These are phyloP conservation scores for Chondrosia reniformis DNA, from an alignment of 37 sponge, comb jelly and placozoan species.

Conservation along the genomic window DNA sequence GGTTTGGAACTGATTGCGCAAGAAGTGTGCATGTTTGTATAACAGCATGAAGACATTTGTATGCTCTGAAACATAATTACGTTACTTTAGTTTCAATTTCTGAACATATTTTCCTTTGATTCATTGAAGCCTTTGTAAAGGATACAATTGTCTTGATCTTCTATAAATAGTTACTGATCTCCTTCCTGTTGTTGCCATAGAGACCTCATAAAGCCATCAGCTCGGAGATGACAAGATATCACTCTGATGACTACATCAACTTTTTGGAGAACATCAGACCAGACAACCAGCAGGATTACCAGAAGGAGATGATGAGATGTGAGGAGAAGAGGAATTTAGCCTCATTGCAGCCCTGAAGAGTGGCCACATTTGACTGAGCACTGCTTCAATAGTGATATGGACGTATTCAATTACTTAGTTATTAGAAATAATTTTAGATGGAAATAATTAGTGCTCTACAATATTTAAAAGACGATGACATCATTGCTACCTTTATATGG, in stretches of 20 bases:
- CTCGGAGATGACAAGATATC: slow-evolving; percentile 95
- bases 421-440: neutral
- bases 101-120: too few species aligned
- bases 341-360: neutral
- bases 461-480: too few species aligned
- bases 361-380: neutral
- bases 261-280: slow-evolving; percentile 91
- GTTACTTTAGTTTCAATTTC: too few species aligned
- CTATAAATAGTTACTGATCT: too few species aligned
- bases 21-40: too few species aligned
- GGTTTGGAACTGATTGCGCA: too few species aligned
- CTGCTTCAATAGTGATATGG: too few species aligned
- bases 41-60: too few species aligned
- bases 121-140: too few species aligned
- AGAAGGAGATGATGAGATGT: slow-evolving; percentile 96
- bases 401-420: neutral
- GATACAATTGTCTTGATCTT: too few species aligned
- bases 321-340: slow-evolving; percentile 23
- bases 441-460: neutral
- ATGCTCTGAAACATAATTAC: too few species aligned
- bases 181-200: slow-evolving; percentile 33
- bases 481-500: too few species aligned
- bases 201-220: slow-evolving; percentile 83
- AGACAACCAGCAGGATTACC: slow-evolving; percentile 90
- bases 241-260: slow-evolving; percentile 96